Evolutionary conservation across 30 jellyfish, hydroid and myxozoan species (phyloP).

Genomic region (Cassiopea andromeda): DNA sequence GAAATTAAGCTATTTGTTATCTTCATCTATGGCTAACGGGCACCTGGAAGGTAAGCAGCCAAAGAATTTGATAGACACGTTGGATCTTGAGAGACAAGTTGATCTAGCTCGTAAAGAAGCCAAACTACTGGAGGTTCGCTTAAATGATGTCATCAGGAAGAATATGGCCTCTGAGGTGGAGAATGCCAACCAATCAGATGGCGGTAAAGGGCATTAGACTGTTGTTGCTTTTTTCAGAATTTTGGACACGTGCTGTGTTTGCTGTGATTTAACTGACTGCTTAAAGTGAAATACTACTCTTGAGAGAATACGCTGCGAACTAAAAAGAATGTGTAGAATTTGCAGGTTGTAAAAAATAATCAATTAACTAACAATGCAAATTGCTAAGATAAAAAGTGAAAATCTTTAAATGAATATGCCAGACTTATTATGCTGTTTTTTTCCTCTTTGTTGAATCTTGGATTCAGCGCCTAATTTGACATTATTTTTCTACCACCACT

Average conservation of each 20-base stretch:
- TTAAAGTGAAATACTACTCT: not conserved
- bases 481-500: no score
- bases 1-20: conserved; percentile 79
- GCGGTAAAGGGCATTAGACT: conserved; percentile 25
- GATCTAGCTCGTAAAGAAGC: conserved; percentile 98
- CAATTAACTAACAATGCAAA: not conserved
- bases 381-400: not conserved
- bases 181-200: conserved; percentile 54
- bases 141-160: conserved; percentile 96
- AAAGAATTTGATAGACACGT: conserved; percentile 80
- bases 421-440: not conserved
- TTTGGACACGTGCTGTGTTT: conserved; percentile 24
- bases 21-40: conserved; percentile 80
- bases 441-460: not conserved
- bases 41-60: conserved; percentile 77
- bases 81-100: conserved; percentile 92
- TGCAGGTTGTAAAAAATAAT: not conserved
- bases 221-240: not conserved
- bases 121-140: conserved; percentile 86
- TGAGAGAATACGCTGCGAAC: not conserved
- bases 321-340: not conserved
- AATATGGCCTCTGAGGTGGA: conserved; percentile 96
- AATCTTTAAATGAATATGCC: not conserved
- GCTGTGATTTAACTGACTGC: conserved; percentile 44
- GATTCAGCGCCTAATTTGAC: not conserved